phyloP scores from a whole-genome alignment of 2,888 invertebrate genomes.

The Athetis lepigone region DNA sequence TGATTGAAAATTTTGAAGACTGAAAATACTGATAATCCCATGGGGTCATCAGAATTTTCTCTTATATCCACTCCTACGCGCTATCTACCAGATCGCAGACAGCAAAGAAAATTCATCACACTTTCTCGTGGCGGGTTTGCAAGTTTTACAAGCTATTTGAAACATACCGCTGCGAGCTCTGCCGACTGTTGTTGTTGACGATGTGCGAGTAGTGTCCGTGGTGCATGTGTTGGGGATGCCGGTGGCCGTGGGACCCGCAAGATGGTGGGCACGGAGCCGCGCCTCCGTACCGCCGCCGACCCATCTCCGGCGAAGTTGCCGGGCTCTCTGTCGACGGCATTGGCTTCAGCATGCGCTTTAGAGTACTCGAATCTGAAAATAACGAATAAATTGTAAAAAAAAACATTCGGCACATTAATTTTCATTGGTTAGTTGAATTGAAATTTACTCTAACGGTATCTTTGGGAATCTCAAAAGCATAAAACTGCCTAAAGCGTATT shows the following conservation, averaged over 20 bases:
- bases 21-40: no score
- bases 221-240: constrained; percentile 90
- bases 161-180: constrained; percentile 92
- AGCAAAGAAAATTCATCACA: no score
- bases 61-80: no score
- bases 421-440: no score
- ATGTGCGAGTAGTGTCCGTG: constrained; percentile 83
- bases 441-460: not conserved
- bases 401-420: no score
- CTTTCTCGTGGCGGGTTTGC: not conserved
- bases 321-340: constrained; percentile 97
- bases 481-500: not conserved
- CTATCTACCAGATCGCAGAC: no score
- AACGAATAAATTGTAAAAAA: not conserved
- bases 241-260: constrained; percentile 91
- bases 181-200: constrained; percentile 92
- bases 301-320: constrained; percentile 97
- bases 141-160: not conserved
- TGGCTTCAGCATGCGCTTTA: constrained; percentile 98
- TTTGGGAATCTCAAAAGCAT: not conserved
- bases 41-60: no score
- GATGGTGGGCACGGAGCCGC: constrained; percentile 90
- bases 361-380: constrained; percentile 93
- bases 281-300: constrained; percentile 93
- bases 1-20: no score